These are phyloP conservation scores for Ophion ventricosus DNA, from an alignment of 2,888 invertebrate genomes.

Conservation along the genomic window DNA sequence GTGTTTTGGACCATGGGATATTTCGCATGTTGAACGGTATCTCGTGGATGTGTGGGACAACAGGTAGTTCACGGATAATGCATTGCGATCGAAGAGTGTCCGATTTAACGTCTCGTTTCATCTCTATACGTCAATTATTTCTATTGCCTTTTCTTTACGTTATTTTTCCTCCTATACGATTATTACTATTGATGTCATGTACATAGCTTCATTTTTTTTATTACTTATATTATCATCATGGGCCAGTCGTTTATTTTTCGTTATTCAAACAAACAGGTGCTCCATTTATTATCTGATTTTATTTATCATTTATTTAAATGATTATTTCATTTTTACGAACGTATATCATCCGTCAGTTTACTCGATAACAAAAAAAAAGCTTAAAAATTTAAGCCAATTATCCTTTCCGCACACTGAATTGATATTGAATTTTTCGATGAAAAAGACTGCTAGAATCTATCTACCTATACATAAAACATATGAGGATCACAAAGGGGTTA, in stretches of 20 bases:
- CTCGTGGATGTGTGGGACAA: background rate
- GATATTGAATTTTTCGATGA: background rate
- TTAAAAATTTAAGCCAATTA: background rate
- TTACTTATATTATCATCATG: background rate
- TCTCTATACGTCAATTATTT: background rate
- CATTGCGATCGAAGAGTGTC: background rate
- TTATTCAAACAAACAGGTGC: no score
- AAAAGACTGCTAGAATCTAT: background rate
- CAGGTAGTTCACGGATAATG: background rate
- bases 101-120: background rate
- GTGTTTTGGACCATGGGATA: background rate
- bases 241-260: no score
- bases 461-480: background rate
- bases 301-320: no score
- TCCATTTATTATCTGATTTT: no score
- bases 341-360: background rate
- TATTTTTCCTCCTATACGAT: background rate
- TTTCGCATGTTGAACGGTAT: slow-evolving; percentile 1
- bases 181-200: background rate
- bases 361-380: background rate
- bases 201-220: background rate
- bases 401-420: background rate
- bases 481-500: background rate
- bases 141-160: background rate
- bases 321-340: no score